A percentile compares a stretch with the other conserved stretches of the same genome.
Evolutionary conservation across 2,797 vertebrate species (phyloP).

Genomic region (Ctenopoma kingsleyae): DNA sequence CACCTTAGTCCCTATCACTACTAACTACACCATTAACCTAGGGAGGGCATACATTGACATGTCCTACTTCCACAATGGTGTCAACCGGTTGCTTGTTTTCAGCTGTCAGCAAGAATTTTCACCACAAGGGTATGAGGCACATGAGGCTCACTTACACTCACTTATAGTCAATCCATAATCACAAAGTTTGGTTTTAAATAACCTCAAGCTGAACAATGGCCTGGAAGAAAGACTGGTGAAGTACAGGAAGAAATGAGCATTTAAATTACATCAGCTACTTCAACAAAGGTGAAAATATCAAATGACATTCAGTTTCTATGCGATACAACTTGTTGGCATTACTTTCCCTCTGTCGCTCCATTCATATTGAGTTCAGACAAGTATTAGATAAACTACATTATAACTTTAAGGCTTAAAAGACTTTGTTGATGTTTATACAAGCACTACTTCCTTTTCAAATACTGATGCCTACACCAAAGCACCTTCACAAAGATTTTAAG

Average conservation of each 20-base stretch:
- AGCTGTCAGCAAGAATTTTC: neutral
- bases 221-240: neutral
- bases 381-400: neutral
- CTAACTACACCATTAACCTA: neutral
- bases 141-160: neutral
- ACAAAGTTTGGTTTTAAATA: constrained; percentile 4
- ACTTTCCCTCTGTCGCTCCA: constrained; percentile 12
- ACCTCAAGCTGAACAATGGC: neutral
- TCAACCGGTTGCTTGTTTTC: neutral
- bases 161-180: neutral
- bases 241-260: neutral
- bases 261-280: neutral
- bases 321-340: neutral
- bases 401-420: neutral
- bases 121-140: no score
- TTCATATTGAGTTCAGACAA: constrained; percentile 11
- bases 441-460: neutral
- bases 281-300: constrained; percentile 12
- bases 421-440: neutral
- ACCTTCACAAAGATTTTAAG: no score
- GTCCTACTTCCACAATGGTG: neutral
- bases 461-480: no score
- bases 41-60: neutral
- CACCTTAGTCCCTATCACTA: neutral
- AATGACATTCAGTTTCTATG: neutral